Percentiles rank a stretch among this genome's conserved stretches.
These are phyloP conservation scores for Cheilosia pagana DNA, from an alignment of 2,888 invertebrate genomes.

Conservation along the genomic window DNA sequence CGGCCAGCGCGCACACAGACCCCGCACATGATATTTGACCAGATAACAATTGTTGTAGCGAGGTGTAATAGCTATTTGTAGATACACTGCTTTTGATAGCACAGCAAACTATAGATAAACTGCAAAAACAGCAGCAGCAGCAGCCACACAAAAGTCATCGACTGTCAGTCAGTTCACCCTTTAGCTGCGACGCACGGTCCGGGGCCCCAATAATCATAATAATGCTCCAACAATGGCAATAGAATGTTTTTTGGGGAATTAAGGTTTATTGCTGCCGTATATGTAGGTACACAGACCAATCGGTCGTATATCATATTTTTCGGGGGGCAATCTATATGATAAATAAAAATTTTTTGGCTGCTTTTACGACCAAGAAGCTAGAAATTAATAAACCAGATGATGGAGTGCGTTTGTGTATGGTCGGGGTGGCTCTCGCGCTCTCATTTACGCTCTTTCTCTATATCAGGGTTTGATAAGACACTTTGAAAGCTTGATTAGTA, in stretches of 20 bases:
- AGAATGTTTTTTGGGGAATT: slow-evolving; percentile 53
- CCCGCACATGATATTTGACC: slow-evolving; percentile 36
- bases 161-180: slow-evolving; percentile 49
- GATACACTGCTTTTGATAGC: slow-evolving; percentile 53
- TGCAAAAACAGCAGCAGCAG: slow-evolving; percentile 33
- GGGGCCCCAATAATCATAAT: slow-evolving; percentile 59
- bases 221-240: slow-evolving; percentile 60
- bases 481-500: slow-evolving; percentile 37
- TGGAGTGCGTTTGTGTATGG: not conserved
- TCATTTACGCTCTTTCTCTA: not conserved
- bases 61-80: slow-evolving; percentile 66
- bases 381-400: slow-evolving; percentile 31
- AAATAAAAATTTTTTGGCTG: slow-evolving; percentile 20
- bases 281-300: slow-evolving; percentile 17
- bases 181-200: slow-evolving; percentile 11
- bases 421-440: not conserved
- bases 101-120: slow-evolving; percentile 30
- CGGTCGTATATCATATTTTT: slow-evolving; percentile 55
- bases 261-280: slow-evolving; percentile 55
- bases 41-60: slow-evolving; percentile 65
- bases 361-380: slow-evolving; percentile 51
- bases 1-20: slow-evolving; percentile 42
- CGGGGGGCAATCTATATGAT: slow-evolving; percentile 36
- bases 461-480: slow-evolving; percentile 17
- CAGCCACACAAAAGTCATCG: slow-evolving; percentile 37